Evolutionary conservation across 2,797 vertebrate species (phyloP).

Genomic region (Darevskia nairensis): DNA sequence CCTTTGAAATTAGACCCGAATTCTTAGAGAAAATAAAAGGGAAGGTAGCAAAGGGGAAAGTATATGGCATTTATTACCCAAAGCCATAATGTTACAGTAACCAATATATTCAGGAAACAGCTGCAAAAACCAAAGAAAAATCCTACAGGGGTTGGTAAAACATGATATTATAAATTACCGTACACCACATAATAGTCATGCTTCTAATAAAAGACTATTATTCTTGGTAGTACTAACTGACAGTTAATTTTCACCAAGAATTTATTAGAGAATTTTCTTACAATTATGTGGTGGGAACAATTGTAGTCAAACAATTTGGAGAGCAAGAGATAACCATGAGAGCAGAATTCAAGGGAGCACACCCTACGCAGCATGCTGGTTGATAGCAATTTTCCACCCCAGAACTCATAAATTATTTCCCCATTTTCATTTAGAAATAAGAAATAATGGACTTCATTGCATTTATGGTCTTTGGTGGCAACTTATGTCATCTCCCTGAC

Average conservation of each 20-base stretch:
- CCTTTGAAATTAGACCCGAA: not conserved
- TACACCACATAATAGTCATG: constrained; percentile 37
- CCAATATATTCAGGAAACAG: constrained; percentile 18
- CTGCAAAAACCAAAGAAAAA: constrained; percentile 36
- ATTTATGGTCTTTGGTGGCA: constrained; percentile 1
- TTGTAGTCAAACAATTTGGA: constrained; percentile 36
- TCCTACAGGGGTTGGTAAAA: constrained; percentile 53
- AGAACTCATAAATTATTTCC: constrained; percentile 19
- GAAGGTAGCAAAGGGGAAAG: not conserved
- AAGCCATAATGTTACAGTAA: not conserved
- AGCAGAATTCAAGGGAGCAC: constrained; percentile 10
- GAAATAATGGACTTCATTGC: constrained; percentile 22
- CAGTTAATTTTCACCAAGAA: constrained; percentile 53
- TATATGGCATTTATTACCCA: not conserved
- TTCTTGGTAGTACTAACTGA: constrained; percentile 58
- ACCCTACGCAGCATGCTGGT: no score
- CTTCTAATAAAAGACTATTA: constrained; percentile 47
- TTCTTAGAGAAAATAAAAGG: not conserved
- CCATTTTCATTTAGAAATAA: constrained; percentile 47
- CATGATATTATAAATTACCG: constrained; percentile 59
- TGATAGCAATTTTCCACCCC: constrained; percentile 6
- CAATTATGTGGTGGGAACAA: constrained; percentile 51
- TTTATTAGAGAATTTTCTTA: constrained; percentile 50
- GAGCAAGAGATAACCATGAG: not conserved
- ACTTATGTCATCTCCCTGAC: constrained; percentile 20